Percentiles rank a stretch among this genome's conserved stretches.
Conservation (phyloP, 1,140 invertebrate species). For the Ylistrum balloti region DNA sequence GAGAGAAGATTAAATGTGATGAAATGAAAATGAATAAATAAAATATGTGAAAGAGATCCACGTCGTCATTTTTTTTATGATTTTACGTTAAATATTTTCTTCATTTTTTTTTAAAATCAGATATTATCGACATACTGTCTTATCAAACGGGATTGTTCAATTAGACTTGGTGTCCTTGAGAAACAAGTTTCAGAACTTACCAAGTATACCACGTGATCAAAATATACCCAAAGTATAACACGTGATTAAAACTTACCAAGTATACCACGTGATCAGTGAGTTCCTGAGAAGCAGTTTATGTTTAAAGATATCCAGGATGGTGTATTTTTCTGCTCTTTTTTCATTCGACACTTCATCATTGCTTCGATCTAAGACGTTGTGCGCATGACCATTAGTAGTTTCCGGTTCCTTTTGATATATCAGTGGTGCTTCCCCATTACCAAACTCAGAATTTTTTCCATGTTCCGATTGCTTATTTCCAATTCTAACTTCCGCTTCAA, state of each 20-base stretch:
- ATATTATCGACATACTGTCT: too few relatives aligned
- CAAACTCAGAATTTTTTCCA: background rate
- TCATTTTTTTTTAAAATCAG: too few relatives aligned
- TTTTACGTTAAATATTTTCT: too few relatives aligned
- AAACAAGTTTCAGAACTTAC: background rate
- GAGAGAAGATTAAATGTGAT: too few relatives aligned
- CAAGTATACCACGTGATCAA: conserved; percentile 1
- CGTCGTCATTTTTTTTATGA: too few relatives aligned
- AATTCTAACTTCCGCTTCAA: background rate
- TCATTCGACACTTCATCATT: background rate
- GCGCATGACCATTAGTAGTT: background rate
- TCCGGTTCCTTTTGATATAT: background rate
- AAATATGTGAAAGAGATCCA: too few relatives aligned
- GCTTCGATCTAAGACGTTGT: background rate
- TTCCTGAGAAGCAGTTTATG: background rate
- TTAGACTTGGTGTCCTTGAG: background rate
- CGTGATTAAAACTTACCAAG: background rate
- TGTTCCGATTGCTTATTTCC: background rate
- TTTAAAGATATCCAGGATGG: background rate
- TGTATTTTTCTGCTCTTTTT: background rate
- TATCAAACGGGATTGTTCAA: background rate
- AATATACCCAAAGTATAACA: background rate
- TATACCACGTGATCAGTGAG: background rate
- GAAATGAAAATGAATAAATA: too few relatives aligned
- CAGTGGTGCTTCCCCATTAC: background rate